Evolutionary conservation across 2,888 invertebrate genomes (phyloP).

Genomic region (Cryptocheilus praepositus): DNA sequence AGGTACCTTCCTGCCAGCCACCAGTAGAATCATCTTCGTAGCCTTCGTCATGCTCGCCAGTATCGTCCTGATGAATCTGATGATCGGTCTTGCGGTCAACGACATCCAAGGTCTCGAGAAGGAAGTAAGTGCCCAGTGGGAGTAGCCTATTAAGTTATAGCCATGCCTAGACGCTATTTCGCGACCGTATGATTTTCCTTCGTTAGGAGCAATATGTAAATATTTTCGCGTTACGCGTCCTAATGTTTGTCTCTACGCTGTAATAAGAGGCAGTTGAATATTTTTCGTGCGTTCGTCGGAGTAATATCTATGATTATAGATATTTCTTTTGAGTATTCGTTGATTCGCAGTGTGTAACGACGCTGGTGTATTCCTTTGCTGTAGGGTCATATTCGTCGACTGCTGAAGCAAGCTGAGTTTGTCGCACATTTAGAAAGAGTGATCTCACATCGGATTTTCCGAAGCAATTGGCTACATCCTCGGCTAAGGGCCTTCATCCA

Average conservation of each 20-base stretch:
- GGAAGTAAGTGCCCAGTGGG: constrained; percentile 40
- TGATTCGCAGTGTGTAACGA: no score
- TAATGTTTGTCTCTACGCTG: no score
- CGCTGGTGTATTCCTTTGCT: neutral
- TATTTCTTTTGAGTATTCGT: no score
- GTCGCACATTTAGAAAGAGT: constrained; percentile 64
- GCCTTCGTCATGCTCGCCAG: constrained; percentile 76
- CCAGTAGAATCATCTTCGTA: constrained; percentile 75
- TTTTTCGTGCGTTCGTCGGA: no score
- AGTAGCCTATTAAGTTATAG: neutral
- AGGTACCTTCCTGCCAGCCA: constrained; percentile 54
- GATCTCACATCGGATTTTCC: constrained; percentile 55
- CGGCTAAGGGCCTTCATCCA: constrained; percentile 35
- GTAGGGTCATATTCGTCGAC: constrained; percentile 59
- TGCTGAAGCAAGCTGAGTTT: constrained; percentile 67
- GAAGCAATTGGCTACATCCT: constrained; percentile 47
- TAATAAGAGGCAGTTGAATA: no score
- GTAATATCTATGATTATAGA: no score
- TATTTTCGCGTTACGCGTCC: no score
- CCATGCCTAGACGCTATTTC: no score
- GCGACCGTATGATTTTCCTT: no score
- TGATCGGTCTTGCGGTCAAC: constrained; percentile 78
- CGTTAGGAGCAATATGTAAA: no score
- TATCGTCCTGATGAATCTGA: constrained; percentile 78
- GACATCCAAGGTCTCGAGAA: constrained; percentile 74